Evolutionary conservation across 2,113 vertebrate species (phyloP).

Genomic region (Halcyon malimbica): DNA sequence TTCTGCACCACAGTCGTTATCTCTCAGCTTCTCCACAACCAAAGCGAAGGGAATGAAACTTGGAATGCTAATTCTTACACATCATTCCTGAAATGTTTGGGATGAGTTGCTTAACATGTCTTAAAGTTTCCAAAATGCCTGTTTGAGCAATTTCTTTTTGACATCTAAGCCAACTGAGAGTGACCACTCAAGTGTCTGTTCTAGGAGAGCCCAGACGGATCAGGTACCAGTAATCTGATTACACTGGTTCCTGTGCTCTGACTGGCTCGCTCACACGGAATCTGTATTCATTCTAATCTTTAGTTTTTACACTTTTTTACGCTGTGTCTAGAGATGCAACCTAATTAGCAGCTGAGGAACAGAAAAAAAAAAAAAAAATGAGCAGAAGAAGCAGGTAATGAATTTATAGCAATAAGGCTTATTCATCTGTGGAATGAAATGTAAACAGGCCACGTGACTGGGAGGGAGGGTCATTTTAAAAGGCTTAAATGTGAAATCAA

Average conservation of each 20-base stretch:
- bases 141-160: background rate
- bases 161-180: accelerated
- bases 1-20: background rate
- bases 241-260: background rate
- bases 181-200: background rate
- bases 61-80: background rate
- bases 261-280: background rate
- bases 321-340: background rate
- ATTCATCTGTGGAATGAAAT: background rate
- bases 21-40: background rate
- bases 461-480: background rate
- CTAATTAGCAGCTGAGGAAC: background rate
- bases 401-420: background rate
- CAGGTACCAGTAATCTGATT: background rate
- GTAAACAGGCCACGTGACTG: background rate
- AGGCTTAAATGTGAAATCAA: background rate
- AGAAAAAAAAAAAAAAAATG: background rate
- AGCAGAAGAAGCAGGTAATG: background rate
- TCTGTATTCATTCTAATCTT: background rate
- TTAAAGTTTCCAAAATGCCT: background rate
- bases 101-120: background rate
- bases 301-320: background rate
- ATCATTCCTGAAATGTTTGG: background rate
- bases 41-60: background rate
- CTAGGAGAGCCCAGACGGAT: background rate